These are phyloP conservation scores for Xylocampa areola DNA, from an alignment of 2,888 invertebrate genomes.

Conservation along the genomic window DNA sequence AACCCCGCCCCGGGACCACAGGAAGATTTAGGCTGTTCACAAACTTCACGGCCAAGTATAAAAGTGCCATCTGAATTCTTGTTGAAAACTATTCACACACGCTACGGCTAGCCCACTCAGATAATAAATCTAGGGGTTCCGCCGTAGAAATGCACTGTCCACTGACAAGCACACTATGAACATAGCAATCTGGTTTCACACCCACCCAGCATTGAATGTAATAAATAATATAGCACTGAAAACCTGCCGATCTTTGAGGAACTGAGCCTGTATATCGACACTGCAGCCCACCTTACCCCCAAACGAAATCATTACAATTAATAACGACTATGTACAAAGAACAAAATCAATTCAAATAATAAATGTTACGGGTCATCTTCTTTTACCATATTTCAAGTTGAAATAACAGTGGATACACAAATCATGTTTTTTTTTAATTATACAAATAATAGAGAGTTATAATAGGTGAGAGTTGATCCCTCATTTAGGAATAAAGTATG, in stretches of 20 bases:
- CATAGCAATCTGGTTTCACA: constrained; percentile 47
- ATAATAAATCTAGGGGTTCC: constrained; percentile 70
- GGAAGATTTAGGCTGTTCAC: constrained; percentile 52
- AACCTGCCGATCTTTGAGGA: constrained; percentile 51
- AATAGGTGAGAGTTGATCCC: not conserved
- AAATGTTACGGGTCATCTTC: constrained; percentile 33
- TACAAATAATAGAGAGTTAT: not conserved
- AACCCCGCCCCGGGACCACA: constrained; percentile 54
- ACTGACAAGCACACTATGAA: constrained; percentile 37
- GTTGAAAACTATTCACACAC: constrained; percentile 54
- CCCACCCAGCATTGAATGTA: constrained; percentile 57
- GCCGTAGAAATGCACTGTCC: constrained; percentile 59
- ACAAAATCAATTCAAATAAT: constrained; percentile 42
- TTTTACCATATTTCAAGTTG: constrained; percentile 20
- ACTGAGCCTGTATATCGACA: constrained; percentile 36
- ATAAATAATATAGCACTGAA: constrained; percentile 48
- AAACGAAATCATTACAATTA: constrained; percentile 20
- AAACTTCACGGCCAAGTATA: constrained; percentile 55
- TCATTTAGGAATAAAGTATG: not conserved
- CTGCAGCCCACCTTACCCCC: constrained; percentile 38
- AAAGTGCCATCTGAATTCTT: constrained; percentile 57
- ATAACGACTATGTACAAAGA: constrained; percentile 54
- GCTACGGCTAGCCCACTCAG: constrained; percentile 75
- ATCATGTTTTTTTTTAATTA: constrained; percentile 3
- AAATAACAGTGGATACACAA: constrained; percentile 17